These are phyloP conservation scores for Macaria liturata DNA, from an alignment of 2,888 invertebrate species.

Conservation along the genomic window DNA sequence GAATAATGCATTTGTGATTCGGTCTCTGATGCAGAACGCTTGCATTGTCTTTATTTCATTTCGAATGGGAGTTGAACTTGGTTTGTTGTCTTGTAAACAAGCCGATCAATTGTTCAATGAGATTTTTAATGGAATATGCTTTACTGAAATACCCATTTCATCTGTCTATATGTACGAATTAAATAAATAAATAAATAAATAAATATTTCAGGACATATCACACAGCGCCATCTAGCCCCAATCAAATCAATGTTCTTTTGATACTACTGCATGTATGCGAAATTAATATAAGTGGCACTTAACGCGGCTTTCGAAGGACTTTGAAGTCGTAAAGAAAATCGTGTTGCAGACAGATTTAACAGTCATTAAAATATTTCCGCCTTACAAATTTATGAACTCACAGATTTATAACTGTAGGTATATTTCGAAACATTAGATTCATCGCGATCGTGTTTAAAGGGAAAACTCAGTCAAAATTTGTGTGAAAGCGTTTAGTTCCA, in stretches of 20 bases:
- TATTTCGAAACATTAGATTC: slow-evolving; percentile 15
- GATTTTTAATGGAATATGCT: too few species aligned
- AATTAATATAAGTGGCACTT: too few species aligned
- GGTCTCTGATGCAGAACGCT: slow-evolving; percentile 58
- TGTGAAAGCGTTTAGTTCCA: slow-evolving; percentile 14
- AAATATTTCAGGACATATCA: too few species aligned
- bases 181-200: too few species aligned
- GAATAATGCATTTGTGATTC: slow-evolving; percentile 65
- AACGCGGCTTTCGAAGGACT: slow-evolving; percentile 6
- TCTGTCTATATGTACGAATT: too few species aligned
- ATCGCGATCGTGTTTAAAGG: slow-evolving; percentile 4
- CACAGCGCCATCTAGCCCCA: too few species aligned
- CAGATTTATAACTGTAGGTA: slow-evolving; percentile 14
- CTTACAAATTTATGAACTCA: slow-evolving; percentile 11
- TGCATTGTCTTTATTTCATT: slow-evolving; percentile 72
- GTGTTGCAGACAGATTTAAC: slow-evolving; percentile 12
- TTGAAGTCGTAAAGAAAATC: slow-evolving; percentile 9
- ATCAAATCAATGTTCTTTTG: too few species aligned
- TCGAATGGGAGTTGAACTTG: slow-evolving; percentile 48
- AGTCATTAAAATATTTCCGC: slow-evolving; percentile 16
- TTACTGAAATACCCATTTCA: too few species aligned
- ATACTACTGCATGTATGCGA: too few species aligned
- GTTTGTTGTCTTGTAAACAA: slow-evolving; percentile 40
- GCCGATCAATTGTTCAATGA: too few species aligned
- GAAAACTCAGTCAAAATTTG: slow-evolving; percentile 8